These are phyloP conservation scores for Oikopleura vanhoeffeni DNA, from an alignment of 23 tunicate genomes.

Conservation along the genomic window DNA sequence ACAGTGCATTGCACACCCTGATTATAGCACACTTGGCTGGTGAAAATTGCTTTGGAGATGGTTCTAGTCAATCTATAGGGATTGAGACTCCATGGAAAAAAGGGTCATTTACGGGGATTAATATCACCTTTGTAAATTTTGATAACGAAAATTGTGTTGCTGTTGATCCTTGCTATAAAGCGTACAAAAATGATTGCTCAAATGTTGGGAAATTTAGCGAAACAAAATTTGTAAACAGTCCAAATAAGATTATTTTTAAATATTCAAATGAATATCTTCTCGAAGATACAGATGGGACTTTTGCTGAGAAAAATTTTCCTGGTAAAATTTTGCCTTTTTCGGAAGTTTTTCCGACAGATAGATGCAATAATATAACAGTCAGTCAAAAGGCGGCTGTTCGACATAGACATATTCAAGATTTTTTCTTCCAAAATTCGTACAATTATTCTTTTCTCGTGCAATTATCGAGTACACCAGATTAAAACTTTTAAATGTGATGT, in stretches of 20 bases:
- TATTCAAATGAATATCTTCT: neutral
- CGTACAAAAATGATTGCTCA: slow-evolving; percentile 6
- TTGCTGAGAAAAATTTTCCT: neutral
- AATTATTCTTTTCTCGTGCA: too few relatives aligned
- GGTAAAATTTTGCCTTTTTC: neutral
- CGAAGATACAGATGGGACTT: neutral
- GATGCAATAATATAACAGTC: neutral
- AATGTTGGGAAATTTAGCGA: neutral
- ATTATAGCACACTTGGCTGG: too few relatives aligned
- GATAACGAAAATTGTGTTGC: neutral
- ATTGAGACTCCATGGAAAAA: slow-evolving; percentile 3
- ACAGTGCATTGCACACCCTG: too few relatives aligned
- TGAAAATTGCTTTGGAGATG: neutral
- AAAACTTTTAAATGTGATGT: too few relatives aligned
- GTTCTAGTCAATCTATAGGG: neutral
- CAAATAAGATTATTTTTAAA: neutral
- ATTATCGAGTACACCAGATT: too few relatives aligned
- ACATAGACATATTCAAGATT: too few relatives aligned
- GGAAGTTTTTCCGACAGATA: neutral
- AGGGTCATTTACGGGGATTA: neutral
- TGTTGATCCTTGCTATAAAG: slow-evolving; percentile 14
- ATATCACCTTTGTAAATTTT: neutral
- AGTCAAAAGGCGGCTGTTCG: too few relatives aligned
- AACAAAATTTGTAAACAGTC: neutral
- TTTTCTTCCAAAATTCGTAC: too few relatives aligned